phyloP scores from a whole-genome alignment of 2,113 vertebrate species.

The Recurvirostra avosetta region DNA sequence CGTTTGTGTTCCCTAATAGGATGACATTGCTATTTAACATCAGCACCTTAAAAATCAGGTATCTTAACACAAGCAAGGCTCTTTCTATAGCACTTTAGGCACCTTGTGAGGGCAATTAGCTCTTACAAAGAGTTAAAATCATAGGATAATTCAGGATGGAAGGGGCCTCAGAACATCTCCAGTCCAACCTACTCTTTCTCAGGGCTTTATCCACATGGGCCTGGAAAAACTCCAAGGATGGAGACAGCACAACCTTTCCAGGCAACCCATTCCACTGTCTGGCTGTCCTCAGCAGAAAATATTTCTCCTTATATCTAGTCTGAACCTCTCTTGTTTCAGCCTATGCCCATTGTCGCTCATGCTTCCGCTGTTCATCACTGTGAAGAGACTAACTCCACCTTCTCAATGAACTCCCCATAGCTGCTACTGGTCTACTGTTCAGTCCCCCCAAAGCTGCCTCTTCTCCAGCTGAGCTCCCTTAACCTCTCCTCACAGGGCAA shows the following conservation, averaged over 20 bases:
- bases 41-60: not conserved
- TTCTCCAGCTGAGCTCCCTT: not conserved
- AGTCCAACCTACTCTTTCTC: not conserved
- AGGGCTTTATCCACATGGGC: not conserved
- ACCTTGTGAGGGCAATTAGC: not conserved
- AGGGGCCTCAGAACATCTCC: not conserved
- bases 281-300: not conserved
- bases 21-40: not conserved
- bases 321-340: not conserved
- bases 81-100: not conserved
- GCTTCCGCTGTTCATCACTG: not conserved
- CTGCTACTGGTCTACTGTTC: not conserved
- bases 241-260: not conserved
- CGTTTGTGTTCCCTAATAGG: not conserved
- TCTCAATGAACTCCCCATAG: accelerated
- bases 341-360: not conserved
- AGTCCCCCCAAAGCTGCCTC: not conserved
- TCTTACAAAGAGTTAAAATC: not conserved
- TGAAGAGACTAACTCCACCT: not conserved
- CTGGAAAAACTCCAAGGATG: not conserved
- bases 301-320: not conserved
- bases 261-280: not conserved
- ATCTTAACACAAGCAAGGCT: not conserved
- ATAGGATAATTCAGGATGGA: not conserved
- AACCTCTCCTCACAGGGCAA: not conserved